A percentile compares a stretch with the other conserved stretches of the same genome.
These are phyloP conservation scores for Invenusta paracnida DNA, from an alignment of 2,888 invertebrate species.

Conservation along the genomic window DNA sequence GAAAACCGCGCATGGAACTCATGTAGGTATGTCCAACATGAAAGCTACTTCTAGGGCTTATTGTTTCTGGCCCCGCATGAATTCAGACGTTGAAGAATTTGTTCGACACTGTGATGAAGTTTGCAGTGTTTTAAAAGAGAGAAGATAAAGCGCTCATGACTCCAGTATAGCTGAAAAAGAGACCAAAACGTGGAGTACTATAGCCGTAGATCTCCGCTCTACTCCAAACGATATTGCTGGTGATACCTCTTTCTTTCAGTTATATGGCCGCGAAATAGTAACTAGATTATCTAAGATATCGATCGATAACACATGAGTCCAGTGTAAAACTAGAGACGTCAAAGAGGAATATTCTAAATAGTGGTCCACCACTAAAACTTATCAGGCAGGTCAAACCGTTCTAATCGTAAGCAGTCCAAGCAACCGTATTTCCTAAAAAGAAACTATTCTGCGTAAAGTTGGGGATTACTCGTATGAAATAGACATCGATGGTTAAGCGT, in stretches of 20 bases:
- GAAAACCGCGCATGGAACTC: not conserved
- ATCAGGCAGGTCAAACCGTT: not conserved
- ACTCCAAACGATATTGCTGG: not conserved
- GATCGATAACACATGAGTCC: not conserved
- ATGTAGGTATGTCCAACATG: not conserved
- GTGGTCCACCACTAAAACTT: not conserved
- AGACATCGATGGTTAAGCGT: too few relatives aligned
- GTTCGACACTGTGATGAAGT: not conserved
- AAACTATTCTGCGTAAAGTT: too few relatives aligned
- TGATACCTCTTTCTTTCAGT: not conserved
- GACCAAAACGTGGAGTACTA: not conserved
- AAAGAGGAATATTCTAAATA: not conserved
- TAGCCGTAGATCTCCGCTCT: too few relatives aligned
- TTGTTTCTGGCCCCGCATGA: not conserved
- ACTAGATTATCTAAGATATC: not conserved
- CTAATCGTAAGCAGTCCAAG: not conserved
- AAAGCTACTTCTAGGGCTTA: not conserved
- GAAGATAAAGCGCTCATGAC: not conserved
- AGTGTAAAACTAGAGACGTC: not conserved
- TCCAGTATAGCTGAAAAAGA: not conserved
- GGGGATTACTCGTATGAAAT: too few relatives aligned
- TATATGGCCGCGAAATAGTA: not conserved
- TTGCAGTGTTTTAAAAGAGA: not conserved
- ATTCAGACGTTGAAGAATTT: not conserved
- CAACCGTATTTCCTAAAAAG: not conserved